Percentiles rank a stretch among this genome's conserved stretches.
These are phyloP conservation scores for Pseudococcus viburni DNA, from an alignment of 2,888 invertebrate species.

Conservation along the genomic window DNA sequence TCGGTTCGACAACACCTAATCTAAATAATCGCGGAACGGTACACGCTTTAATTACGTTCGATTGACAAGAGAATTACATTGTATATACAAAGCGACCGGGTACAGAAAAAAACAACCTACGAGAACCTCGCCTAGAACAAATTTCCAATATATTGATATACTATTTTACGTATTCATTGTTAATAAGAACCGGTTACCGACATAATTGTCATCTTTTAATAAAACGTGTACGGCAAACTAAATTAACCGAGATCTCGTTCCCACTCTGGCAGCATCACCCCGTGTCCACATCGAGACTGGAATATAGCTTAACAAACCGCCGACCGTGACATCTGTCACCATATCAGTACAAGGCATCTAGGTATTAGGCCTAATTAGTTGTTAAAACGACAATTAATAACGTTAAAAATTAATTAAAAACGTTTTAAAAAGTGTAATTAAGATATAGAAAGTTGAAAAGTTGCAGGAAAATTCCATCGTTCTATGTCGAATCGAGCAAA, in stretches of 20 bases:
- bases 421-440: conserved; percentile 48
- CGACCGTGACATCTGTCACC: conserved; percentile 65
- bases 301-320: conserved; percentile 42
- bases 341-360: conserved; percentile 60
- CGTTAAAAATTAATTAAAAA: conserved; percentile 46
- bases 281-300: conserved; percentile 13
- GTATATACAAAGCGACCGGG: background rate
- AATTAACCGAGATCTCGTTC: conserved; percentile 56
- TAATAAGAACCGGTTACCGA: conserved; percentile 51
- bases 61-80: conserved; percentile 53
- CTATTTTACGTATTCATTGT: conserved; percentile 57
- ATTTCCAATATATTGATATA: conserved; percentile 52
- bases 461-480: background rate
- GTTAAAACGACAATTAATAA: conserved; percentile 58
- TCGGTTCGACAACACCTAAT: conserved; percentile 47
- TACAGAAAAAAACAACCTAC: background rate
- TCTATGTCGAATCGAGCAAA: background rate
- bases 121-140: background rate
- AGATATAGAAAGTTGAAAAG: conserved; percentile 54
- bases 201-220: conserved; percentile 58
- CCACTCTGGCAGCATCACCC: background rate
- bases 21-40: conserved; percentile 50
- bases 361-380: conserved; percentile 49
- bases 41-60: conserved; percentile 52
- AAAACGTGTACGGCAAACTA: conserved; percentile 53